These are phyloP conservation scores for Scolopax bukidnonensis DNA, from an alignment of 2,797 vertebrate species.

Conservation along the genomic window DNA sequence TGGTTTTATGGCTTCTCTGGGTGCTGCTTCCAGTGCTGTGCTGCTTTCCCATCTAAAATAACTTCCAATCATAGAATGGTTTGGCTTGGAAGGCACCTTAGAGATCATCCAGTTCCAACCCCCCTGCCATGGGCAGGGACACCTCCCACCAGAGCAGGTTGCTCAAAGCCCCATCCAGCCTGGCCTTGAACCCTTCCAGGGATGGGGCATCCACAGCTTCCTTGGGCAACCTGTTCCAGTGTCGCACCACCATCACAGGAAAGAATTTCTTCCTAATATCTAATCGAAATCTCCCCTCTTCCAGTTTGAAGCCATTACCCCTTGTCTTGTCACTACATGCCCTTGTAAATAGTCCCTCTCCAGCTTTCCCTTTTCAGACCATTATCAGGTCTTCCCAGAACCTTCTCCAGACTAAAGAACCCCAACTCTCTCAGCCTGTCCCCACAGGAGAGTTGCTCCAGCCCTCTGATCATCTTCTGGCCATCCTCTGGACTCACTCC, in stretches of 20 bases:
- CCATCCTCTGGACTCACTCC: neutral
- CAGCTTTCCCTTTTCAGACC: neutral
- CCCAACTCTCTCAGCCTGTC: neutral
- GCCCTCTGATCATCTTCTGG: neutral
- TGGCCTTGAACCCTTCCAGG: neutral
- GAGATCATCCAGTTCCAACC: neutral
- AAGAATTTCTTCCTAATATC: neutral
- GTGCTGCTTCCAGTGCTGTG: neutral
- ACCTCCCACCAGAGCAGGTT: neutral
- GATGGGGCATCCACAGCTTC: neutral
- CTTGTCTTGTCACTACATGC: neutral
- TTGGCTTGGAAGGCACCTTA: neutral
- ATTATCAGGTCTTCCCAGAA: neutral
- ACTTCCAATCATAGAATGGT: neutral
- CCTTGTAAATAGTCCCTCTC: neutral
- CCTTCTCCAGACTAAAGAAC: neutral
- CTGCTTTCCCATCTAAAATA: neutral
- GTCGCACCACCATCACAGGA: neutral
- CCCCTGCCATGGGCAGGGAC: neutral
- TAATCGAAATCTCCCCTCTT: neutral
- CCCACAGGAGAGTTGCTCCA: neutral
- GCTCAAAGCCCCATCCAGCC: neutral
- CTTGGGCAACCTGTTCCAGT: neutral
- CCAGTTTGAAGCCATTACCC: neutral
- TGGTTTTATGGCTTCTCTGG: neutral